phyloP scores from a whole-genome alignment of 2,888 invertebrate genomes.

The Agrotis segetum region DNA sequence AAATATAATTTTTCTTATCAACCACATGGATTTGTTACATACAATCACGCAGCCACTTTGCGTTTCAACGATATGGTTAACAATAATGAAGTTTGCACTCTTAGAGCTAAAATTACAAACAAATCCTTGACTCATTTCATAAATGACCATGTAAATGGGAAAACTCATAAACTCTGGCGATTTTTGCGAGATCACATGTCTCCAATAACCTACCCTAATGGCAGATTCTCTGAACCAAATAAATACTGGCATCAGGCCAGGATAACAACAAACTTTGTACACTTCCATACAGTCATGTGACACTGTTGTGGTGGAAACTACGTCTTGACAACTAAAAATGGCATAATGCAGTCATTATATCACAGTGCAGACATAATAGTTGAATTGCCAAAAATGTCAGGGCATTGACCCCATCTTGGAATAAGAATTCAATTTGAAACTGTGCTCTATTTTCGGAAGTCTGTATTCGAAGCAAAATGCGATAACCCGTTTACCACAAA shows the following conservation, averaged over 20 bases:
- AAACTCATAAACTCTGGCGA: slow-evolving; percentile 29
- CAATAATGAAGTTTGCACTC: background rate
- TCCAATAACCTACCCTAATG: slow-evolving; percentile 38
- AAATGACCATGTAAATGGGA: background rate
- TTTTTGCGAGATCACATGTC: background rate
- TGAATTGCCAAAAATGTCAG: slow-evolving; percentile 17
- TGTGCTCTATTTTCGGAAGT: background rate
- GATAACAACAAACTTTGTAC: slow-evolving; percentile 20
- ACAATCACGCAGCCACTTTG: background rate
- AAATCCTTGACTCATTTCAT: too few relatives aligned
- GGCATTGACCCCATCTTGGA: slow-evolving; percentile 8
- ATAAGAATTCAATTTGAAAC: background rate
- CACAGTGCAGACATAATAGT: slow-evolving; percentile 9
- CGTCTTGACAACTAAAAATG: background rate
- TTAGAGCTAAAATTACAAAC: too few relatives aligned
- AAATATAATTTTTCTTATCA: background rate
- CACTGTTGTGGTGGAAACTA: slow-evolving; percentile 12
- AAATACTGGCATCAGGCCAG: slow-evolving; percentile 42
- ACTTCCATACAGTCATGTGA: slow-evolving; percentile 11
- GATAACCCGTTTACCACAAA: background rate
- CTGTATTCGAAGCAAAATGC: background rate
- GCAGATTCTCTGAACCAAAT: slow-evolving; percentile 22
- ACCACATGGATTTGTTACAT: background rate
- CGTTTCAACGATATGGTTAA: background rate
- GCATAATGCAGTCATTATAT: slow-evolving; percentile 21